Base-by-base conservation (phyloP, 2,888 invertebrate genomes). In the Apocheima hispidaria region DNA sequence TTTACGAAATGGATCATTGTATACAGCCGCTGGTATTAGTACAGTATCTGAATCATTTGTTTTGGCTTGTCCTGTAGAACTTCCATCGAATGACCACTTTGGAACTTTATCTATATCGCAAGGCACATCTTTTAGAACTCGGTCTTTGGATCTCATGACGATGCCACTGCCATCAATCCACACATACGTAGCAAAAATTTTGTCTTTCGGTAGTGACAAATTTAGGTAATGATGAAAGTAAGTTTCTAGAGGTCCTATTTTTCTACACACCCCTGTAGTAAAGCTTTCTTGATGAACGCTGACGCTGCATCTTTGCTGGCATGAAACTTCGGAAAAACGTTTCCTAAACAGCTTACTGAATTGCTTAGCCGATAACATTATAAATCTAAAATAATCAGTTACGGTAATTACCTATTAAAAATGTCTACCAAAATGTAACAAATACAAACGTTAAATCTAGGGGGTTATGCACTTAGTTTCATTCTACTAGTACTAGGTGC, bases 31-130 rank as follows among this genome's bases (percentile, higher is more conserved):
- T 1, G 99, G 99, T 76, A 96, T 94, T 26, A 99, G 93, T 84
- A 96, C 96, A 48, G 97, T 96, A 82, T 99, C 99, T 10, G 98
- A 97, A 82, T 98, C 96, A 4, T 97, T 95, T 9, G 86, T 81
- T 77, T 96, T 95, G 0, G 98, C 97, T 89, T 98, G 98, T 65
- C 96, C 96, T 4, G 97, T 97, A n/a, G 98, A 98, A 82, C 97
- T 98, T 61, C 98, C 98, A 87, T 98, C 98, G 79, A 97, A 98
- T 70, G 97, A 97, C 98, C 98, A 98, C 57, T 95, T 92, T 0
- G 98, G 98, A 18, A 95, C 74, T 68, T 69, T 71, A 38, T 72
- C 65, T 41, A 94, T 86, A 28, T 86, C 75, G 66, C 88, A 92
- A 18, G 96, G 96, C 20, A 92, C 83, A 74, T 93, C 92, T 69